Percentiles rank a stretch among this genome's conserved stretches.
These are phyloP conservation scores for Nothura maculosa DNA, from an alignment of 2,797 vertebrate genomes.

Conservation along the genomic window DNA sequence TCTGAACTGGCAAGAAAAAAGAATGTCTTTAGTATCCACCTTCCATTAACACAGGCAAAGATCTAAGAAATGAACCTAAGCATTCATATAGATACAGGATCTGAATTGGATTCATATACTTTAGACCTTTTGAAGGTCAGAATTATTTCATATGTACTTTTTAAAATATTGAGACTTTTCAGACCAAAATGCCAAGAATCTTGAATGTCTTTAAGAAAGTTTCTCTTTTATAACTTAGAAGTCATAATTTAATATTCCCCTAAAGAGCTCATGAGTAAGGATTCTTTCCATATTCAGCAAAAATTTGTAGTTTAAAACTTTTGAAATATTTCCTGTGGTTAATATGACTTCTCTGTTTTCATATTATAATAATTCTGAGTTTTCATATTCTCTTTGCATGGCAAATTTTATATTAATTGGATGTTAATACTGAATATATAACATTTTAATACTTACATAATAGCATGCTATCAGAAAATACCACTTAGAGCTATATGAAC, in stretches of 20 bases:
- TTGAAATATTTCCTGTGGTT: not conserved
- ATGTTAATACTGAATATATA: not conserved
- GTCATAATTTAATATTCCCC: not conserved
- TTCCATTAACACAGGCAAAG: not conserved
- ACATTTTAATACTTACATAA: not conserved
- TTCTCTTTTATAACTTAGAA: not conserved
- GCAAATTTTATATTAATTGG: not conserved
- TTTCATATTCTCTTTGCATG: not conserved
- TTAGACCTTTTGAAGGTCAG: not conserved
- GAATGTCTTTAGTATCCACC: not conserved
- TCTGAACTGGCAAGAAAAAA: not conserved
- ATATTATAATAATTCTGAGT: not conserved
- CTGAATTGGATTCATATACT: not conserved
- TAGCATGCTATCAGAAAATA: not conserved
- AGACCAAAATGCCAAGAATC: not conserved
- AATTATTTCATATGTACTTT: not conserved
- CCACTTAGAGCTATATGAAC: not conserved
- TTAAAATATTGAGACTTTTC: not conserved
- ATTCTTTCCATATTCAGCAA: not conserved
- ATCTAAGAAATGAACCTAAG: not conserved
- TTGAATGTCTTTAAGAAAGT: not conserved
- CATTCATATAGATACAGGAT: not conserved
- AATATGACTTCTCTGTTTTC: not conserved
- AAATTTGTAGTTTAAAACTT: not conserved
- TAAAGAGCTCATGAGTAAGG: not conserved